Evolutionary conservation across 2,113 vertebrate genomes (phyloP), one percentile per base, ranked within the genome.

Genomic region (Benitochromis conjunctus): DNA sequence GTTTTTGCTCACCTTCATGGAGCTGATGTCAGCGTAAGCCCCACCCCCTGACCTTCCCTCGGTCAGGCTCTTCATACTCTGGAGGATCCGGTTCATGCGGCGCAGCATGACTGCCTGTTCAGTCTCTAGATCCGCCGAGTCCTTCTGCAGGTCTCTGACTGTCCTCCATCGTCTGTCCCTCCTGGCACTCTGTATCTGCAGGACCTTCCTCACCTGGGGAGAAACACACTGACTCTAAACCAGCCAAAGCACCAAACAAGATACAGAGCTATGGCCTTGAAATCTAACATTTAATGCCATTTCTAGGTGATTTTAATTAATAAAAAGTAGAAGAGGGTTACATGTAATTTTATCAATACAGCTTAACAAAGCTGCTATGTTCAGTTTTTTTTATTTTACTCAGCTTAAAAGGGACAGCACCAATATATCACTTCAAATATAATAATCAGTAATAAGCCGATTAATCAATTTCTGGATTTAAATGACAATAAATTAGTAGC

Each of bases 111-210:
- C 21, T 43, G 62, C 76, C 58, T 90, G 87, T 41, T 91, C 87
- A 1, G 21, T 31, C 53, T 89, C 79, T 56, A 88, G 51, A 8
- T 88, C 82, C 48, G 82, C 81, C 19, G 84, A 60, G 2, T 9
- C 85, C 74, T 76, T 69, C 85, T 87, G 91, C 81, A 94, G 83
- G 9, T 92, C 90, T 86, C 41, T 88, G 88, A 86, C 56, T 1
- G 12, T 16, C 60, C 31, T 86, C 91, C 81, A 84, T 38, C 88
- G 78, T 48, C 74, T 9, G 85, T 93, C 91, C 31, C 84, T 77
- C 16, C 79, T 81, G 62, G 92, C 91, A 9, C 69, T 84, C 54
- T 84, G 51, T 7, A 84, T 41, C 89, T 93, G 94, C 64, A 90
- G 82, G 26, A 91, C 87, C 36, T 88, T 88, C 66, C 89, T 92